Percentiles rank a stretch among this genome's conserved stretches.
Conservation (phyloP, 1,140 invertebrate genomes). For the Lasaia peninsularis region DNA sequence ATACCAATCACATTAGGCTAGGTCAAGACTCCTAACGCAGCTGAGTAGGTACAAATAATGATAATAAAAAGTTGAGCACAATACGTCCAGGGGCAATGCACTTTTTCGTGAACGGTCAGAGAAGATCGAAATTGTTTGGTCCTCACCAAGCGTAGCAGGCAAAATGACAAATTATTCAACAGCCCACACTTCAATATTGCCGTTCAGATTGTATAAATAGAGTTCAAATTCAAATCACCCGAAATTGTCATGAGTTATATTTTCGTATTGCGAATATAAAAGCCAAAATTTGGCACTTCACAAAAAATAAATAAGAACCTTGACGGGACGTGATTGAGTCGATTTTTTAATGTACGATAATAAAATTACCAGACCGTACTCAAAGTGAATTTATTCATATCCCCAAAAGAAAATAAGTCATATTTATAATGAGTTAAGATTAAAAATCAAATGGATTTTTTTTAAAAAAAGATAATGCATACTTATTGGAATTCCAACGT, state of each 20-base stretch:
- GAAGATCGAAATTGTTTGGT: constrained; percentile 48
- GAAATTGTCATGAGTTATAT: neutral
- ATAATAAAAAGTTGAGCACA: constrained; percentile 43
- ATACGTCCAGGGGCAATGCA: constrained; percentile 57
- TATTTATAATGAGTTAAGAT: constrained; percentile 26
- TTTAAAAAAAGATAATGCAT: constrained; percentile 30
- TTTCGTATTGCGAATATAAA: neutral
- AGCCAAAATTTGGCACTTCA: constrained; percentile 3
- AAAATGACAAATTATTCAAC: constrained; percentile 46
- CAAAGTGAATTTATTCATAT: constrained; percentile 1
- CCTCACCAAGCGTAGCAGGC: constrained; percentile 40
- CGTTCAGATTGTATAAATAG: constrained; percentile 18
- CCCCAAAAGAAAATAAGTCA: constrained; percentile 25
- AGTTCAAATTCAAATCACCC: constrained; percentile 1
- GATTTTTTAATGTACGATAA: constrained; percentile 26
- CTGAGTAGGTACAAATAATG: constrained; percentile 57
- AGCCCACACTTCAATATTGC: constrained; percentile 24
- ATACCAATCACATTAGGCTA: constrained; percentile 67
- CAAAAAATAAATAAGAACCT: constrained; percentile 26
- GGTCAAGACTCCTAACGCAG: constrained; percentile 69
- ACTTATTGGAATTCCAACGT: constrained; percentile 36
- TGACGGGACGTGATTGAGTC: constrained; percentile 24
- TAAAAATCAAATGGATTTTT: constrained; percentile 24
- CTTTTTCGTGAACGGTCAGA: constrained; percentile 67
- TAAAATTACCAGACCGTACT: constrained; percentile 26